phyloP scores from a whole-genome alignment of 2,113 vertebrate species.

The Mohoua ochrocephala region DNA sequence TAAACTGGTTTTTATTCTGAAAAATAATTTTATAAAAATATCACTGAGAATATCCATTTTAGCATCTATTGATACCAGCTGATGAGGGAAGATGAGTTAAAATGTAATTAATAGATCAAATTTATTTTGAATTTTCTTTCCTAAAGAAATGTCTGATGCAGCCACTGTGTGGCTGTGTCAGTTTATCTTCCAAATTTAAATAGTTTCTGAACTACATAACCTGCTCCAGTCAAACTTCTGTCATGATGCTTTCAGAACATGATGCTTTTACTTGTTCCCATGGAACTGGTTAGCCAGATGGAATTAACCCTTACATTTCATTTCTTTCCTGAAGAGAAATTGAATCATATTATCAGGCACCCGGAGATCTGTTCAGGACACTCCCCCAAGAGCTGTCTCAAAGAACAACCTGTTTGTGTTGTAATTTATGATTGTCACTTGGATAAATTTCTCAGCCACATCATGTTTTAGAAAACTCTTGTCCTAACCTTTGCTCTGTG shows the following conservation, averaged over 20 bases:
- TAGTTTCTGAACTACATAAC: neutral
- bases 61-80: neutral
- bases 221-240: neutral
- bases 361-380: neutral
- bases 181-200: neutral
- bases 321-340: neutral
- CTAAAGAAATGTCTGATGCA: neutral
- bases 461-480: neutral
- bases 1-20: neutral
- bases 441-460: neutral
- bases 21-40: neutral
- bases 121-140: neutral
- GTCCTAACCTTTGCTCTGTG: neutral
- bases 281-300: neutral
- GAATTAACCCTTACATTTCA: neutral
- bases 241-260: neutral
- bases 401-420: neutral
- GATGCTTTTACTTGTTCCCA: neutral
- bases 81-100: neutral
- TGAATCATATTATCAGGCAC: neutral
- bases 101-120: neutral
- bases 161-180: neutral
- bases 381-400: neutral
- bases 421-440: neutral
- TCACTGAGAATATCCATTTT: neutral